Percentiles rank a stretch among this genome's conserved stretches.
These are phyloP conservation scores for Hippocampus mohnikei DNA, from an alignment of 2,113 vertebrate genomes.

Conservation along the genomic window DNA sequence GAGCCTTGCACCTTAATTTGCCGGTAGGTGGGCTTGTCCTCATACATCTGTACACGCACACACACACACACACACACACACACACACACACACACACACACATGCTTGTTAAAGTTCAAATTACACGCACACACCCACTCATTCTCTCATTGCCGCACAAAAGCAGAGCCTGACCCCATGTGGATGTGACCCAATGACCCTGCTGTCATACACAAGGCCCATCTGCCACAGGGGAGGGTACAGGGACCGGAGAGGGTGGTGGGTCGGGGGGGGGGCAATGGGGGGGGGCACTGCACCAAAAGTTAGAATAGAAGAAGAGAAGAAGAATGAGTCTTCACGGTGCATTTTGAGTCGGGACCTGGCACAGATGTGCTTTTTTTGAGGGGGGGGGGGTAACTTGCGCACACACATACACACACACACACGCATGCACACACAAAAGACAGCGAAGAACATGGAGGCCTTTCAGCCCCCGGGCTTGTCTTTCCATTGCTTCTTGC, in stretches of 20 bases:
- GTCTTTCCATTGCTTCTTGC: slow-evolving; percentile 34
- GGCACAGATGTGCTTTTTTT: slow-evolving; percentile 53
- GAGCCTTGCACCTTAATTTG: neutral
- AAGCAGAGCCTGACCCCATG: slow-evolving; percentile 56
- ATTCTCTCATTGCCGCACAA: slow-evolving; percentile 22
- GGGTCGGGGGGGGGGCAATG: neutral
- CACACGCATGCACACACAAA: neutral
- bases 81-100: slow-evolving; percentile 4
- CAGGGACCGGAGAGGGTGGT: neutral
- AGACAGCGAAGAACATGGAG: slow-evolving; percentile 6
- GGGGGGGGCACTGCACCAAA: neutral
- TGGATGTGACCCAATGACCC: slow-evolving; percentile 76
- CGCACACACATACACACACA: neutral
- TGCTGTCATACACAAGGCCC: slow-evolving; percentile 74
- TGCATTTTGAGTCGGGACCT: slow-evolving; percentile 44
- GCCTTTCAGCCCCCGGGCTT: slow-evolving; percentile 35
- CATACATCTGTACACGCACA: slow-evolving; percentile 5
- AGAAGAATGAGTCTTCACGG: slow-evolving; percentile 61
- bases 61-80: neutral
- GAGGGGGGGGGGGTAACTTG: slow-evolving; percentile 26
- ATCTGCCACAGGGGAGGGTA: slow-evolving; percentile 70
- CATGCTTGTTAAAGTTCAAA: slow-evolving; percentile 48
- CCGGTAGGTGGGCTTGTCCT: neutral
- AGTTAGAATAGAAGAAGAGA: slow-evolving; percentile 25
- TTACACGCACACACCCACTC: slow-evolving; percentile 24